A percentile compares a stretch with the other conserved stretches of the same genome.
These are phyloP conservation scores for Orthosia incerta DNA, from an alignment of 2,888 invertebrate genomes.

Conservation along the genomic window DNA sequence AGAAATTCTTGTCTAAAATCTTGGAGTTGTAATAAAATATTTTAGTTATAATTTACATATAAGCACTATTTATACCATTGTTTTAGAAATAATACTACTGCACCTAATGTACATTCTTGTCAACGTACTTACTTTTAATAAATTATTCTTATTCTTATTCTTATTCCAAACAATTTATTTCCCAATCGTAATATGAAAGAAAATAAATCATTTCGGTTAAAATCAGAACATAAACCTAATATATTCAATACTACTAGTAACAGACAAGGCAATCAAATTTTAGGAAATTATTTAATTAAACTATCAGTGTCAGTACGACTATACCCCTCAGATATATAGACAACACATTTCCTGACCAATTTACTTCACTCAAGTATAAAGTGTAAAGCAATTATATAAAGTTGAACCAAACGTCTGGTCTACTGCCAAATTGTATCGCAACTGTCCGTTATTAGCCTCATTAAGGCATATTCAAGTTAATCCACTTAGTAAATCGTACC, in stretches of 20 bases:
- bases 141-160: too few relatives aligned
- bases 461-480: constrained; percentile 61
- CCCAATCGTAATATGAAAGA: background rate
- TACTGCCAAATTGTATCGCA: constrained; percentile 68
- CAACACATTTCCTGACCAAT: constrained; percentile 59
- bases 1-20: too few relatives aligned
- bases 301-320: constrained; percentile 20
- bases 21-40: too few relatives aligned
- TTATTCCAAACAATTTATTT: background rate
- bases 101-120: too few relatives aligned
- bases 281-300: constrained; percentile 28
- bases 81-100: too few relatives aligned
- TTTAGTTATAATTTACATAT: too few relatives aligned
- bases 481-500: constrained; percentile 62
- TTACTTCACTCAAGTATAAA: constrained; percentile 59
- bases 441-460: constrained; percentile 62
- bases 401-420: constrained; percentile 64
- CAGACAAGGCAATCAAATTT: constrained; percentile 9
- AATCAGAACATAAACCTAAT: background rate
- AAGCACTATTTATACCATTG: too few relatives aligned
- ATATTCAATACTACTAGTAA: constrained; percentile 8
- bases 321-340: constrained; percentile 15
- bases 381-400: constrained; percentile 63
- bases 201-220: too few relatives aligned
- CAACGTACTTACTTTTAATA: too few relatives aligned